A percentile compares a stretch with the other conserved stretches of the same genome.
Conservation (phyloP, 2,888 invertebrate genomes). For the Dryocosmus kuriphilus region DNA sequence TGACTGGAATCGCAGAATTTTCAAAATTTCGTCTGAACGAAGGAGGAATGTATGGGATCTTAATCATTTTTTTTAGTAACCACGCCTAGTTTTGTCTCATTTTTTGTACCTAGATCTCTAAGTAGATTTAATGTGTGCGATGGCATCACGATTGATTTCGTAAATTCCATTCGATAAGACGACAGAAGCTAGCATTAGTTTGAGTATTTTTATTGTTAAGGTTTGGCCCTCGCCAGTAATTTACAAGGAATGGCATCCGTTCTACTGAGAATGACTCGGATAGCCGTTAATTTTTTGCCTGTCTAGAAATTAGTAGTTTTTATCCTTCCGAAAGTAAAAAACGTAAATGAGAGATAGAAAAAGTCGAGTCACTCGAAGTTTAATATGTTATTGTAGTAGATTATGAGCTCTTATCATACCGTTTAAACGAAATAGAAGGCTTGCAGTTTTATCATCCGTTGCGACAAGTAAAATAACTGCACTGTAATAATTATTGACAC, state of each 20-base stretch:
- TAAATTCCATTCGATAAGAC: constrained; percentile 46
- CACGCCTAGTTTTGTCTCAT: constrained; percentile 55
- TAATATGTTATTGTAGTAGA: background rate
- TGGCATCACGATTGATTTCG: constrained; percentile 40
- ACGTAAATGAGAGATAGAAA: background rate
- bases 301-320: constrained; percentile 23
- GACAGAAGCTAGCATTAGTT: constrained; percentile 40
- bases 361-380: constrained; percentile 30
- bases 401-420: constrained; percentile 1
- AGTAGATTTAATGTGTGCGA: constrained; percentile 45
- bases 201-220: constrained; percentile 44
- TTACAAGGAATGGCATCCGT: constrained; percentile 17
- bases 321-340: constrained; percentile 31
- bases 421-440: constrained; percentile 8
- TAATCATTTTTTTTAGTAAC: constrained; percentile 57
- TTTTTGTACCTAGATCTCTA: constrained; percentile 59
- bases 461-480: background rate
- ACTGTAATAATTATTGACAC: background rate
- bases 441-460: background rate
- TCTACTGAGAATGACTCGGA: constrained; percentile 22
- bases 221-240: constrained; percentile 34
- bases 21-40: constrained; percentile 22
- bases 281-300: constrained; percentile 15
- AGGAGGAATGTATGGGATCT: background rate
- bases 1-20: constrained; percentile 18